Evolutionary conservation across 2,113 vertebrate species (phyloP).

Genomic region (Plecotus auritus): DNA sequence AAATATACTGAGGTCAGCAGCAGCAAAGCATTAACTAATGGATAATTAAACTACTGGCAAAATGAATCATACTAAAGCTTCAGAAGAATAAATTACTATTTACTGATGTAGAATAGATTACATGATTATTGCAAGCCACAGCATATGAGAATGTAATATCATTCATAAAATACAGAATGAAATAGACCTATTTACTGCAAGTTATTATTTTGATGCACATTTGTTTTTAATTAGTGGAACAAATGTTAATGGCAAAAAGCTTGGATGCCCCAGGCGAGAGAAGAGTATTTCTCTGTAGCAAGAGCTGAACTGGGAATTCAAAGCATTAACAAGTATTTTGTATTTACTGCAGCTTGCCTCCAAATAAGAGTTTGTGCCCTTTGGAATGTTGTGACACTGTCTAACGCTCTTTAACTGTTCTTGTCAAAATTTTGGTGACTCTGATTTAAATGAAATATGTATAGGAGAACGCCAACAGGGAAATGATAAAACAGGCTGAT

Average conservation of each 20-base stretch:
- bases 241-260: conserved; percentile 42
- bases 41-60: conserved; percentile 5
- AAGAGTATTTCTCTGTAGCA: not conserved
- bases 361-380: not conserved
- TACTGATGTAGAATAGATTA: conserved; percentile 55
- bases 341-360: not conserved
- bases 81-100: conserved; percentile 60
- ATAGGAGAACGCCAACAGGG: not conserved
- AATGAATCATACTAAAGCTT: conserved; percentile 52
- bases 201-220: conserved; percentile 38
- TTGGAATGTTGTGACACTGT: not conserved
- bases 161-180: conserved; percentile 57
- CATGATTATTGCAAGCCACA: conserved; percentile 47
- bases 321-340: conserved; percentile 38
- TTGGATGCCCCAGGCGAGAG: not conserved
- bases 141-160: conserved; percentile 31
- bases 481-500: not conserved
- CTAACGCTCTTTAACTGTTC: conserved; percentile 8
- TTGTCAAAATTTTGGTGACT: not conserved
- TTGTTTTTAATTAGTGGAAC: conserved; percentile 55
- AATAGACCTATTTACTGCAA: conserved; percentile 21
- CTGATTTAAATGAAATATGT: conserved; percentile 1
- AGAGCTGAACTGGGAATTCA: not conserved
- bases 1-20: conserved; percentile 53
- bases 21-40: conserved; percentile 57